phyloP scores from a whole-genome alignment of 2,113 vertebrate genomes.

The Ascaphus truei region DNA sequence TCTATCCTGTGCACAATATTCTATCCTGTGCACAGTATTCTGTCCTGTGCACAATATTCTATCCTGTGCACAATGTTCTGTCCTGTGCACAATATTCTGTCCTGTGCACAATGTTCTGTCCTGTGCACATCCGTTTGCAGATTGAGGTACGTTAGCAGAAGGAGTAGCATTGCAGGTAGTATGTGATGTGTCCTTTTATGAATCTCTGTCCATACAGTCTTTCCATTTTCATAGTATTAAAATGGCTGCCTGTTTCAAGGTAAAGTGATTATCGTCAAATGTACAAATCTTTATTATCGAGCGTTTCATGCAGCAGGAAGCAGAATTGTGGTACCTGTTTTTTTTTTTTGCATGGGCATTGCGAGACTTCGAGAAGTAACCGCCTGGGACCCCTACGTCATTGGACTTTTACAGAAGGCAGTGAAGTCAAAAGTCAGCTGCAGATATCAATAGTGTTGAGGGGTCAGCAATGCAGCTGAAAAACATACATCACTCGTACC shows the following conservation, averaged over 20 bases:
- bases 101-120: too few species aligned
- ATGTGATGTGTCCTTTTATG: too few species aligned
- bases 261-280: not conserved
- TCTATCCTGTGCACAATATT: too few species aligned
- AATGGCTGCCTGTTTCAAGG: not conserved
- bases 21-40: too few species aligned
- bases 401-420: too few species aligned
- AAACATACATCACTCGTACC: not conserved
- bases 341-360: not conserved
- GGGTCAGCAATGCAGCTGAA: not conserved
- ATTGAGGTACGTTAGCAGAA: too few species aligned
- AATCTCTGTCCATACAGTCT: not conserved
- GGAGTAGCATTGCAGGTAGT: too few species aligned
- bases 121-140: too few species aligned
- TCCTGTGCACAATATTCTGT: too few species aligned
- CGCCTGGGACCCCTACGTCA: not conserved
- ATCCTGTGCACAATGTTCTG: too few species aligned
- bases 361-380: not conserved
- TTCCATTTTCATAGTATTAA: not conserved
- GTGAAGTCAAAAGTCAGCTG: not conserved
- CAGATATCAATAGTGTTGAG: not conserved
- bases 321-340: not conserved
- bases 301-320: not conserved
- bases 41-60: too few species aligned
- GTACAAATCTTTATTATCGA: not conserved